Evolutionary conservation across 2,113 vertebrate species (phyloP), one percentile per base, ranked within the genome.

Genomic region (Platysteira castanea): DNA sequence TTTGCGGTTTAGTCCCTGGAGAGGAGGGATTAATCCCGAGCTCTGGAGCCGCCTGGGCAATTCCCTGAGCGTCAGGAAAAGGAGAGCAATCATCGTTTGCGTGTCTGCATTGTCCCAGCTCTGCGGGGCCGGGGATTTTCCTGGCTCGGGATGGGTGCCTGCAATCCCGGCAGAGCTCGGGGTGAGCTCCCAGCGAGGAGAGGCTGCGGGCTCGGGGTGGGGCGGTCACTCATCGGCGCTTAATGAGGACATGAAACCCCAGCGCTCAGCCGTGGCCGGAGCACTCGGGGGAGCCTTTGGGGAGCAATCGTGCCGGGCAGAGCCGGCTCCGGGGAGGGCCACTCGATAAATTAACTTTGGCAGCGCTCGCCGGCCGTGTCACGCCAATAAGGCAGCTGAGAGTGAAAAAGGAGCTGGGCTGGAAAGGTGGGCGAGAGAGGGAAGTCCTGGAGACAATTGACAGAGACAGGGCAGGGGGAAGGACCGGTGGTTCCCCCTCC

Each of bases 311-410:
- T 15, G 89, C 77, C 88, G 69, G 75, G 96, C 63, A 75, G 52
- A 53, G 87, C 7, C 90, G 56, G 84, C 94, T 95, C 81, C 63
- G 13, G 84, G 90, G 77, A 91, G 31, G 9, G 57, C 81, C 78
- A 42, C 6, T 27, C 96, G 96, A 97, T 93, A 59, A 76, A 96
- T 96, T 47, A 35, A 74, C 89, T 96, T 89, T 97, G 96, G 96
- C 94, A 96, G 93, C 23, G 57, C 93, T 96, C 73, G 81, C 89
- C 95, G 54, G 24, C 81, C 54, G 23, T 93, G 95, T 95, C 95
- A 96, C 30, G 96, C 87, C 96, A 94, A 92, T 96, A 82, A 96
- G 23, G 73, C 87, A 39, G 19, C 15, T 1, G 94, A 89, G 93
- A 87, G 53, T 89, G 95, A 95, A 87, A 81, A 96, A 91, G 87